Conservation (phyloP, 2,113 vertebrate species). For the Zootoca vivipara region DNA sequence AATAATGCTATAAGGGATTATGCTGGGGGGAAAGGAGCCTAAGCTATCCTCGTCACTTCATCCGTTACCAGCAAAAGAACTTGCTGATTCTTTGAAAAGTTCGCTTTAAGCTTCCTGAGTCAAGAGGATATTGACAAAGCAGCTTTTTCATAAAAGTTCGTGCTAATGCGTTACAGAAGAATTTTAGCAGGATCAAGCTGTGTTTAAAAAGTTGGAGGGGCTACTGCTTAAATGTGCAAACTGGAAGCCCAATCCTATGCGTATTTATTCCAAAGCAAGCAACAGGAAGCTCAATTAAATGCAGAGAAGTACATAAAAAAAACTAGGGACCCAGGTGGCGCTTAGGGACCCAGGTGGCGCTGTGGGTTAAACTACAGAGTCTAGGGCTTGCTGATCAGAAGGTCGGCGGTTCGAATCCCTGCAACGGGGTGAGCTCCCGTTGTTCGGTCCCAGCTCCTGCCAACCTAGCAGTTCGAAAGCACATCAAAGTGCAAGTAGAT, state of each 20-base stretch:
- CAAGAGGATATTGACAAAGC: conserved; percentile 26
- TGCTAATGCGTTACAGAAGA: conserved; percentile 38
- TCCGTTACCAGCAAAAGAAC: conserved; percentile 49
- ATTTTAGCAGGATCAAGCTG: conserved; percentile 40
- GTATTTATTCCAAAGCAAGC: background rate
- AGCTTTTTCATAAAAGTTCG: conserved; percentile 36
- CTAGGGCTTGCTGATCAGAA: no score
- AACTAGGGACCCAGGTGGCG: no score
- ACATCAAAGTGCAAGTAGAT: no score
- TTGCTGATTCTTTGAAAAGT: conserved; percentile 26
- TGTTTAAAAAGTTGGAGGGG: conserved; percentile 12
- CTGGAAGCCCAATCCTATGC: background rate
- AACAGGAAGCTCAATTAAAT: background rate
- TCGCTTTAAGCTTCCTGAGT: conserved; percentile 33
- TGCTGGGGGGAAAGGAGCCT: conserved; percentile 17
- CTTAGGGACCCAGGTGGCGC: no score
- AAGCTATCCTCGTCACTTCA: conserved; percentile 9
- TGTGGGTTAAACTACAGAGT: no score
- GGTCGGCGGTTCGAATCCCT: no score
- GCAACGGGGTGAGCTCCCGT: no score
- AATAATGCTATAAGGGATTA: conserved; percentile 46
- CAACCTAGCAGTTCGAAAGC: no score
- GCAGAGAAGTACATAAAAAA: no score
- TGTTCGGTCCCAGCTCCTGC: no score
- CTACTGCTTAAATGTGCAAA: background rate